phyloP scores from a whole-genome alignment of 2,888 invertebrate species.

The Archips crataeganus region DNA sequence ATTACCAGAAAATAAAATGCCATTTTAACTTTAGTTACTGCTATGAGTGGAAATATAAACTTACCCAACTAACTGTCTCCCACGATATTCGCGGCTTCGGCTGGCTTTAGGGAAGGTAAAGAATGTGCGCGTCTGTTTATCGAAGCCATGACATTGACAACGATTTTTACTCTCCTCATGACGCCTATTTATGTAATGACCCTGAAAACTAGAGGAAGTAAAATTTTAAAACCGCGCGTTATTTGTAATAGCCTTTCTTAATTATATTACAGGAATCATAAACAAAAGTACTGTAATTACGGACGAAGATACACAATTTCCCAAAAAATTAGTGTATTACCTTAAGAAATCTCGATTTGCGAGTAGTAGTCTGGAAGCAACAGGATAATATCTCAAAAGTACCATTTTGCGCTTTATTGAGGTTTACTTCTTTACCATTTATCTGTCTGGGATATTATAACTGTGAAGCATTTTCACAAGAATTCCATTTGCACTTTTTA shows the following conservation, averaged over 20 bases:
- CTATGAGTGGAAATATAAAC: conserved; percentile 49
- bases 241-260: background rate
- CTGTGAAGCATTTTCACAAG: conserved; percentile 42
- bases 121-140: conserved; percentile 68
- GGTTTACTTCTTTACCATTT: conserved; percentile 11
- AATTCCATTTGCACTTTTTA: conserved; percentile 33
- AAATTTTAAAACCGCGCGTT: conserved; percentile 19
- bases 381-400: conserved; percentile 55
- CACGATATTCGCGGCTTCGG: conserved; percentile 88
- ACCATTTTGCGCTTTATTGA: conserved; percentile 56
- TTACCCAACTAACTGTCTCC: conserved; percentile 92
- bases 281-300: background rate
- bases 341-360: conserved; percentile 54
- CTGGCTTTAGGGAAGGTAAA: conserved; percentile 71
- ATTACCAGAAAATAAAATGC: background rate
- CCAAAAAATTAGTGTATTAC: conserved; percentile 50
- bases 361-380: conserved; percentile 52
- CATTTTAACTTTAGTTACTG: background rate
- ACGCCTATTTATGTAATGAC: conserved; percentile 80
- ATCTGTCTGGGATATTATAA: conserved; percentile 37
- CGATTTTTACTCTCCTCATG: conserved; percentile 52
- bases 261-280: background rate
- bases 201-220: conserved; percentile 77
- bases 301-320: background rate
- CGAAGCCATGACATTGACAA: conserved; percentile 67